Conservation (phyloP, 2,797 vertebrate genomes). For the Clamator glandarius region DNA sequence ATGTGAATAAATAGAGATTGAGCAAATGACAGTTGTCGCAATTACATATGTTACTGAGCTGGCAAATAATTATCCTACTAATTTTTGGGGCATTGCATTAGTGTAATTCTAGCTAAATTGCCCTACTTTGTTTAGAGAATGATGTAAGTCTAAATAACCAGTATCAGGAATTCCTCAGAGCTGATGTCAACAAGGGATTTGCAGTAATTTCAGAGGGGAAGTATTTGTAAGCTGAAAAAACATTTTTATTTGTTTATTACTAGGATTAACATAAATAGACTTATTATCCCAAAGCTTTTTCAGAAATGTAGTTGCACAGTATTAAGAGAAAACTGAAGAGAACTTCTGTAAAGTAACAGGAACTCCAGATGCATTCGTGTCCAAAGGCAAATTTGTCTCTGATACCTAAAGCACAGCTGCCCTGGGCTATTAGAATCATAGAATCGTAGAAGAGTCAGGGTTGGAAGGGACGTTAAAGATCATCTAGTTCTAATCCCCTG, state of each 20-base stretch:
- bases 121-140: background rate
- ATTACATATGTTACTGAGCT: background rate
- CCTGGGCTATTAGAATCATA: background rate
- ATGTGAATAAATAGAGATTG: background rate
- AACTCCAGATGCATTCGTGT: background rate
- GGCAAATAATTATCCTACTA: background rate
- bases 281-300: background rate
- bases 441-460: no score
- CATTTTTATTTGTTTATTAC: background rate
- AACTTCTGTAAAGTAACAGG: background rate
- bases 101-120: slow-evolving; percentile 33
- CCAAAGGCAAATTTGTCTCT: background rate
- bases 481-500: no score
- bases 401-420: background rate
- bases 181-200: slow-evolving; percentile 51
- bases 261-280: slow-evolving; percentile 29
- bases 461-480: no score
- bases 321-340: background rate
- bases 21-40: background rate
- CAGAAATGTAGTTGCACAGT: background rate
- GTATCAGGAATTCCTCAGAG: slow-evolving; percentile 35
- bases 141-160: slow-evolving; percentile 31
- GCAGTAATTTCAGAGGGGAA: slow-evolving; percentile 24
- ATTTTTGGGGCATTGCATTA: background rate
- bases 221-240: slow-evolving; percentile 44